Evolutionary conservation across 2,888 invertebrate genomes (phyloP), one percentile per base, ranked within the genome.

Genomic region (Caenorhabditis uteleia): DNA sequence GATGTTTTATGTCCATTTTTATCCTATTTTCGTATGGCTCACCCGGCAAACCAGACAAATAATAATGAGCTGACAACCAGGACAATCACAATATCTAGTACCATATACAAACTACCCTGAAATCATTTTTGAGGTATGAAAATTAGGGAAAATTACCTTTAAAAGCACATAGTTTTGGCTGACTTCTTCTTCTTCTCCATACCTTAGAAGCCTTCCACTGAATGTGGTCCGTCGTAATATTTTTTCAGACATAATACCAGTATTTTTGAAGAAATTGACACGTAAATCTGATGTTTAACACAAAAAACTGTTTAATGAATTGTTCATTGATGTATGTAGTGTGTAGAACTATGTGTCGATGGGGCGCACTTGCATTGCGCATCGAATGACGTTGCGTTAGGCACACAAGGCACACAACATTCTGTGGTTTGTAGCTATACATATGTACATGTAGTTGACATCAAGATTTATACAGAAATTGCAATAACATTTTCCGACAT

Each of bases 41-140:
- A 70, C 74, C 74, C 72, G 10, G 64, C 51, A 57, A 75, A 71
- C 46, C 61, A 57, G 10, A 67, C 53, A 53, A 72, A 77, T 16
- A 74, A 47, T 5, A 65, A 51, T n/a, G 70, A 53, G 12, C 70
- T 53, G 8, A 72, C 51, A 0, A 25, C 64, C 1, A 77, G 57
- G 5, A 68, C 69, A 14, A 77, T 53, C 18, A 57, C 43, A 38
- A 75, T 67, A 54, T 77, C 77, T n/a, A 73, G 40, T 16, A 53
- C 20, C 69, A 72, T 69, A 31, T 62, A 72, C 23, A 64, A 21
- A 8, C 64, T 20, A n/a, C 64, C 69, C 57, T 71, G 36, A 18
- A 54, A 29, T 10, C 2, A 3, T n/a, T 48, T n/a, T 43, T 36
- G 27, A 16, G 31, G 21, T 8, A 14, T 3, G 27, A 34, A 34